Evolutionary conservation across 2,888 invertebrate species (phyloP), one percentile per base, ranked within the genome.

Genomic region (Fragum fragum): DNA sequence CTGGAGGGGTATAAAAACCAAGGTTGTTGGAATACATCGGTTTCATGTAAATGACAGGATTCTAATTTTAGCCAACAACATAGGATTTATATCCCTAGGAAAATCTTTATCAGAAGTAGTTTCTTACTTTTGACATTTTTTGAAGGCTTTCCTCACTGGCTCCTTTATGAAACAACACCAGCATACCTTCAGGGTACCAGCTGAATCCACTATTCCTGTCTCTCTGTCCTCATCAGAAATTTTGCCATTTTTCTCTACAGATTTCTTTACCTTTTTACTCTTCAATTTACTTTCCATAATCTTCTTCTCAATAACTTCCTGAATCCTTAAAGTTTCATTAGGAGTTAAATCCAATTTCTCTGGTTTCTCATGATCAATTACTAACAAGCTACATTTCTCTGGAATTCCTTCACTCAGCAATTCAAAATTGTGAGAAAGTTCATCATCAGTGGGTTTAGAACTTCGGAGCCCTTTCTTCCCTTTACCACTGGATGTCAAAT

Each of bases 91-190:
- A n/a, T n/a, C n/a, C n/a, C n/a, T n/a, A n/a, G n/a, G n/a, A n/a
- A n/a, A n/a, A n/a, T n/a, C n/a, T n/a, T n/a, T n/a, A n/a, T n/a
- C n/a, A n/a, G n/a, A n/a, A n/a, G n/a, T n/a, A n/a, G n/a, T n/a
- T n/a, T n/a, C 88, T 81, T 87, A 89, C 89, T 87, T 89, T 63
- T 87, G 88, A 81, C 89, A 89, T 68, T 89, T 89, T 69, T 87
- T 87, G 77, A 85, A 89, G 36, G 84, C 73, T 63, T 86, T 88
- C 16, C 81, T 73, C 11, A 61, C 72, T n/a, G 86, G 87, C 74
- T 89, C 89, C 53, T 76, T 59, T 53, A 77, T 80, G 0, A 68
- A 61, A 75, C 89, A 89, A 63, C 71, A 73, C 29, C 81, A 81
- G 79, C 89, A 89, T 0, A 18, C 66, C 57, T 74, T 79, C 23